Evolutionary conservation across 2,888 invertebrate species (phyloP), one percentile per base, ranked within the genome.

Genomic region (Acanthosepion esculentum): DNA sequence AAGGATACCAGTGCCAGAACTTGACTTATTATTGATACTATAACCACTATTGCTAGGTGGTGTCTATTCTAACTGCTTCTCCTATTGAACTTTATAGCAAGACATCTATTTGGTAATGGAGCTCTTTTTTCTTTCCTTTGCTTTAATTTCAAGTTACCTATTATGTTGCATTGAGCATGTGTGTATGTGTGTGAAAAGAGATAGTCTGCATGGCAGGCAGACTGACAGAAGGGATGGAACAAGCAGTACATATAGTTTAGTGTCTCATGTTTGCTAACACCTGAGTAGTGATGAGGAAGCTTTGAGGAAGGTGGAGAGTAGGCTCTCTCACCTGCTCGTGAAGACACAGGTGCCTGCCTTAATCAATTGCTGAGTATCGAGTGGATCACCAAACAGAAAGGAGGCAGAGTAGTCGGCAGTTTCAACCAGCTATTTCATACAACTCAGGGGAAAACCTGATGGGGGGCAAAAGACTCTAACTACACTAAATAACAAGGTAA

Each of bases 301-400:
- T 33, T 78, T 33, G 7, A n/a, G 78, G 78, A 78, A 12, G 78
- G 33, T 12, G 78, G 78, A n/a, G 33, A n/a, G n/a, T 41, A 41
- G 78, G 26, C 78, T 78, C 78, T 78, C 10, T 78, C 78, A 78
- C n/a, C 33, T n/a, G 78, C 78, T 78, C 78, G 78, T 78, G 78
- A 78, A 78, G 78, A 78, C 78, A 78, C 78, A 78, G 78, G 78
- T 78, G 78, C 78, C 78, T 33, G 78, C 78, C 78, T 78, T 78
- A 33, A 78, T 78, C 78, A 78, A 78, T 78, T 5, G 78, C n/a
- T 33, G 78, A 78, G n/a, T 78, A 78, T 78, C 33, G 78, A 33
- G 78, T 78, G 78, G 78, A 78, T 78, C 78, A 78, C n/a, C 78
- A 12, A 78, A 78, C 18, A n/a, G n/a, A 78, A n/a, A 78, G 78